Base-by-base conservation (phyloP, 1,140 invertebrate species). In the Drosophila pseudoananassae region DNA sequence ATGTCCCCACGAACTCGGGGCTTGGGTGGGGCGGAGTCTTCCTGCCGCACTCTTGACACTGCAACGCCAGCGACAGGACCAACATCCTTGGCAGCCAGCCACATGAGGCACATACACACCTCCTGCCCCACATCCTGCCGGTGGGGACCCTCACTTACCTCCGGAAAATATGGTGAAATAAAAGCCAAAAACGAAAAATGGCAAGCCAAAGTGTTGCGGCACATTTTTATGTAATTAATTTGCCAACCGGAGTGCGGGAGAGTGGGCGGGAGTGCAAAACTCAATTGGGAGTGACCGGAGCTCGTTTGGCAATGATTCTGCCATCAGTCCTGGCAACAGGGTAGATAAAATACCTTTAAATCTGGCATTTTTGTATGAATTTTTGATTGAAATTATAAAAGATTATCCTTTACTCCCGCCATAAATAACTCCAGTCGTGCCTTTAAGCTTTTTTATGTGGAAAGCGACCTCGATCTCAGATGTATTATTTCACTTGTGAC, bases 211-310 rank as follows among this genome's bases (percentile, higher is more conserved):
- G 46, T 87, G 66, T 59, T 72, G 57, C 47, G 61, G 75, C 74
- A 78, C 81, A 78, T 88, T 87, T 82, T 78, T 82, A 55, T 66
- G 66, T 70, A 87, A 87, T 87, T 87, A 73, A 87, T 88, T 76
- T 69, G 38, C 27, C 25, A 17, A 15, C 38, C 27, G 29, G 1
- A 14, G 36, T 12, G 3, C 38, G 17, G 6, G 9, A 20, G 25
- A 17, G 33, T 23, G 12, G 33, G 5, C 10, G 25, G 25, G 15
- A 58, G 25, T 23, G 15, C 3, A 33, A 27, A 33, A 25, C 40
- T 63, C 53, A 56, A 63, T 63, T 63, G 53, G 29, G 29, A 63
- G 52, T 55, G 52, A 46, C 52, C 40, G 59, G 7, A 54, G 50
- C 45, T 61, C 57, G 47, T 40, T 59, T 38, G 54, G 40, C 33